A percentile compares a stretch with the other conserved stretches of the same genome.
phyloP scores from a whole-genome alignment of 2,888 invertebrate species.

The Pocota personata region DNA sequence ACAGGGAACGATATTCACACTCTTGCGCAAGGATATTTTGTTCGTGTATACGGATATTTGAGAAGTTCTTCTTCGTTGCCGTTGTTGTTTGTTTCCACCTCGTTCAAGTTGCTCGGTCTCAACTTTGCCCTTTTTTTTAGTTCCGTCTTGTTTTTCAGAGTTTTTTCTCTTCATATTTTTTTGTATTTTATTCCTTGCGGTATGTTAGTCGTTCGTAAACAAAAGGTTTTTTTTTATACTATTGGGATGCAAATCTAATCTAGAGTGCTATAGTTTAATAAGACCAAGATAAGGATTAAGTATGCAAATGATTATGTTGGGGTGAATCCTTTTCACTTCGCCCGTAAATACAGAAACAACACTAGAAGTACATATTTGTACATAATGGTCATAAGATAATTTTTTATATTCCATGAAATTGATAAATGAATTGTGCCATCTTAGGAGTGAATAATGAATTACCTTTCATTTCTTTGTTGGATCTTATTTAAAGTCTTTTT shows the following conservation, averaged over 20 bases:
- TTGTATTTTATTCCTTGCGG: conserved; percentile 27
- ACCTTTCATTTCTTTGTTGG: background rate
- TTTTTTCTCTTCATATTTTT: conserved; percentile 1
- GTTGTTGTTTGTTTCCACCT: conserved; percentile 58
- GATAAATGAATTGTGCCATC: conserved; percentile 5
- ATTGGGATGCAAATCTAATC: conserved; percentile 7
- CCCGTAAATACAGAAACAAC: background rate
- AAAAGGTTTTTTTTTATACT: conserved; percentile 1
- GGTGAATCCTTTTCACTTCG: conserved; percentile 22
- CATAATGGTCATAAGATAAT: conserved; percentile 20
- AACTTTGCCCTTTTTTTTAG: conserved; percentile 12
- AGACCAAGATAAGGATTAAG: conserved; percentile 52
- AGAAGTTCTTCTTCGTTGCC: conserved; percentile 29
- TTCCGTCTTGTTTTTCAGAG: conserved; percentile 17
- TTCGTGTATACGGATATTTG: conserved; percentile 34
- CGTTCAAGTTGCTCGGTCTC: conserved; percentile 33
- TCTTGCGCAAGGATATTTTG: conserved; percentile 49
- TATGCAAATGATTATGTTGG: conserved; percentile 63
- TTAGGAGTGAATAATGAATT: conserved; percentile 11
- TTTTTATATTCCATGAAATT: conserved; percentile 1
- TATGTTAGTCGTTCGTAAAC: conserved; percentile 47
- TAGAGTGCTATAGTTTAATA: conserved; percentile 7
- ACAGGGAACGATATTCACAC: conserved; percentile 2
- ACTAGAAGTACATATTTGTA: background rate
- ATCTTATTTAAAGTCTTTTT: background rate